These are phyloP conservation scores for Priocnemis perturbator DNA, from an alignment of 2,888 invertebrate species.

Conservation along the genomic window DNA sequence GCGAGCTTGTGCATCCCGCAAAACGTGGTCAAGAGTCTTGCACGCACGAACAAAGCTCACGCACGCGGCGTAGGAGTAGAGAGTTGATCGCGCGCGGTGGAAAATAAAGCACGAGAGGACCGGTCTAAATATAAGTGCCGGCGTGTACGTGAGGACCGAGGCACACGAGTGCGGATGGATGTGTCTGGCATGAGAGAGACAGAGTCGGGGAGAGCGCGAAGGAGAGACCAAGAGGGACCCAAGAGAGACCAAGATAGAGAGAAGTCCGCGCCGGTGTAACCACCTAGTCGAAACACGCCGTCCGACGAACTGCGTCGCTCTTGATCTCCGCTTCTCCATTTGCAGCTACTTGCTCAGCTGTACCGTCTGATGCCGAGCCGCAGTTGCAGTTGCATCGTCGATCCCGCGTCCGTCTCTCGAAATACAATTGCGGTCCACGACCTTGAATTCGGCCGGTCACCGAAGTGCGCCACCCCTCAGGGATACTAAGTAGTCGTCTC, in stretches of 20 bases:
- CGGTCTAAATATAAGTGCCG: too few species aligned
- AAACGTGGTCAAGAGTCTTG: conserved; percentile 6
- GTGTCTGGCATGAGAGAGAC: not conserved
- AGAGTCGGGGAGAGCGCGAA: not conserved
- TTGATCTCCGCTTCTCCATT: conserved; percentile 3
- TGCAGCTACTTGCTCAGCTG: too few species aligned
- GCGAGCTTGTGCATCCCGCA: not conserved
- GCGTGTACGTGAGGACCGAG: too few species aligned
- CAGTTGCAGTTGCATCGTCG: conserved; percentile 12
- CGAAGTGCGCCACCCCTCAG: too few species aligned
- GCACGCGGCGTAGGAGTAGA: conserved; percentile 2
- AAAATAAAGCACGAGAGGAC: too few species aligned
- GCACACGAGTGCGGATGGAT: conserved; percentile 6
- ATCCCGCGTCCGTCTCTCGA: not conserved
- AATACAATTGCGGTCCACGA: too few species aligned
- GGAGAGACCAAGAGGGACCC: not conserved
- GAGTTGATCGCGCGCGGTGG: too few species aligned
- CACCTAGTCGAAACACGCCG: conserved; percentile 48
- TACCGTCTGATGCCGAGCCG: not conserved
- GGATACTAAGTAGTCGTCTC: too few species aligned
- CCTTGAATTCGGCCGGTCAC: too few species aligned
- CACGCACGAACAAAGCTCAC: not conserved
- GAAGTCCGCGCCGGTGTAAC: conserved; percentile 30
- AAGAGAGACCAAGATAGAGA: conserved; percentile 14
- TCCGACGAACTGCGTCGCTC: conserved; percentile 18